Evolutionary conservation across 1,140 invertebrate species (phyloP), one percentile per base, ranked within the genome.

Genomic region (Hypsibius dujardini): DNA sequence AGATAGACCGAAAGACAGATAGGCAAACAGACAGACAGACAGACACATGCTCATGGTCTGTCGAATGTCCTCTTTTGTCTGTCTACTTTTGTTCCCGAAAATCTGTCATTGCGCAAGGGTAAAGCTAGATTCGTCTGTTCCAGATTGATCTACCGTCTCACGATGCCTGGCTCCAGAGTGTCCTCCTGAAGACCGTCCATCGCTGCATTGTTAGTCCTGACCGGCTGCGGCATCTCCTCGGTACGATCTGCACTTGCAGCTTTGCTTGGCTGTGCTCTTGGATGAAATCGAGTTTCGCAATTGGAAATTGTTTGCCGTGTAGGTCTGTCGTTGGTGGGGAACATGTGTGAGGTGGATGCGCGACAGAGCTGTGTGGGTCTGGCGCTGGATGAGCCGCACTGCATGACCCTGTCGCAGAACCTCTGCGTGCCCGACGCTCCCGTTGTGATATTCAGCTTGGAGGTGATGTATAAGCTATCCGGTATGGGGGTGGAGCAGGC

Each of bases 391-490:
- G 42, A 42, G 3, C 12, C 3, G 42, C 62, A 67, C 42, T 67
- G 45, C 42, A 12, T 45, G 3, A 15, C 42, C 12, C 42, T 67
- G 12, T 67, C 62, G 12, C 62, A 67, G 0, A 15, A 67, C 45
- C 42, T 67, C 12, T 67, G 62, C 42, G 62, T 67, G 62, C 42
- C 62, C 62, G 62, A 67, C 45, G 3, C 62, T 7, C 3, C 12
- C 12, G 45, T 67, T 45, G 42, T 67, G 12, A 67, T 67, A 12
- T 12, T 42, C 12, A 67, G 12, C 45, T 42, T 67, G 62, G 62
- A 67, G 42, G 12, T 67, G 3, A 12, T 67, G 62, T 67, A 67
- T 42, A 67, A 67, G 42, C 7, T 67, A 15, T 15, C 62, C 62
- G 12, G 62, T 15, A 7, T 67, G 42, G 62, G 62, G 42, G 62